Percentiles rank a stretch among this genome's conserved stretches.
phyloP scores from a whole-genome alignment of 2,797 vertebrate species.

The Neomorphus geoffroyi region DNA sequence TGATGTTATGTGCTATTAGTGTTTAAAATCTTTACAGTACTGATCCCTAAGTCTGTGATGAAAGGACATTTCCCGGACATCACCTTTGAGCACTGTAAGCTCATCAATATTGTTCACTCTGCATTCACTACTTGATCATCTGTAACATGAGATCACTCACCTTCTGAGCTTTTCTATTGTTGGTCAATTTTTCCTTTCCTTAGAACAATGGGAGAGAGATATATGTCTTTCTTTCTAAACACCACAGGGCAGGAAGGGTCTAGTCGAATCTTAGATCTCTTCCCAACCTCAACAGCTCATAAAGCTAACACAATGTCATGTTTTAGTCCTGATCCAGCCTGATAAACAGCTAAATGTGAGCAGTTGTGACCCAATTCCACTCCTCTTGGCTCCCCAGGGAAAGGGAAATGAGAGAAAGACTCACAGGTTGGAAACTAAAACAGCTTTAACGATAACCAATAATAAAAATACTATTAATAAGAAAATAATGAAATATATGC shows the following conservation, averaged over 20 bases:
- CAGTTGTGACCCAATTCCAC: no score
- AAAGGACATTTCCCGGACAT: neutral
- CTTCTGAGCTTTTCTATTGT: neutral
- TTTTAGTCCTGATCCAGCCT: no score
- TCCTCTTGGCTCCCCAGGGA: no score
- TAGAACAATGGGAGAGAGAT: neutral
- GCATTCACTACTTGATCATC: neutral
- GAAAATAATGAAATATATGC: no score
- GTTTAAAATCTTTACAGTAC: constrained; percentile 2
- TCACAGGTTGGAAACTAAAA: no score
- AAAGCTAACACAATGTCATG: neutral
- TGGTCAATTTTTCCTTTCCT: neutral
- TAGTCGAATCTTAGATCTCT: neutral
- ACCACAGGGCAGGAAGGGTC: neutral
- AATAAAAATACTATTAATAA: no score
- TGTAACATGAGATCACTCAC: neutral
- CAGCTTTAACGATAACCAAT: no score
- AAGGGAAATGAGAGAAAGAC: no score
- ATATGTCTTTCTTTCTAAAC: neutral
- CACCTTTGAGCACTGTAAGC: neutral
- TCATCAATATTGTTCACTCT: neutral
- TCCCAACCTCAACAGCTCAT: neutral
- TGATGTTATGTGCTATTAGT: neutral
- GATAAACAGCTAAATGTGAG: no score
- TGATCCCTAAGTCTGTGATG: neutral